phyloP scores from a whole-genome alignment of 2,113 vertebrate genomes.

The Onychorhynchus coronatus region DNA sequence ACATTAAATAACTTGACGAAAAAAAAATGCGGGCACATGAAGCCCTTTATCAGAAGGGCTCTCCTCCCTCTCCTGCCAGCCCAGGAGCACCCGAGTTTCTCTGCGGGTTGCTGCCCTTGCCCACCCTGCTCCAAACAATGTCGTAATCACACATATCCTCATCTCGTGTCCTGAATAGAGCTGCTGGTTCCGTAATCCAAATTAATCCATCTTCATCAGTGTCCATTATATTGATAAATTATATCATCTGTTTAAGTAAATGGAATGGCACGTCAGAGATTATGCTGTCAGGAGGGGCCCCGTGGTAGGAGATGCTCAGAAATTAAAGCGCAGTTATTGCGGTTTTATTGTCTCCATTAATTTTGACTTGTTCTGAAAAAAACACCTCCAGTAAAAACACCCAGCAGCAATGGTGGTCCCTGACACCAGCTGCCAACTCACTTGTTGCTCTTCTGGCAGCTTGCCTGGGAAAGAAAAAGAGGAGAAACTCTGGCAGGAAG shows the following conservation, averaged over 20 bases:
- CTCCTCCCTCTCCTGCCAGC: background rate
- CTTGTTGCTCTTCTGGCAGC: background rate
- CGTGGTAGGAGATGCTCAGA: background rate
- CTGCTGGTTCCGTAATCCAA: slow-evolving; percentile 68
- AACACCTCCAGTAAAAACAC: background rate
- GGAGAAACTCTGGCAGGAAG: background rate
- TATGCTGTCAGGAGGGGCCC: slow-evolving; percentile 29
- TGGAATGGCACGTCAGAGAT: slow-evolving; percentile 55
- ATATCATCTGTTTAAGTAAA: slow-evolving; percentile 69
- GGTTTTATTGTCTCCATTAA: slow-evolving; percentile 1
- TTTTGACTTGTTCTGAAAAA: background rate
- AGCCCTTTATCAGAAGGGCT: background rate
- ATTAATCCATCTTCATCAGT: slow-evolving; percentile 75
- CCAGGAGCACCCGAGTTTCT: background rate
- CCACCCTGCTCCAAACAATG: background rate
- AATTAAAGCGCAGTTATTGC: background rate
- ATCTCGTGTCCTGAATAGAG: slow-evolving; percentile 30
- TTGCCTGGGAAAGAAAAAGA: background rate
- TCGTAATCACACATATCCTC: background rate
- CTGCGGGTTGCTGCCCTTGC: background rate
- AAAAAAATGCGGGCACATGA: background rate
- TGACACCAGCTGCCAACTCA: background rate
- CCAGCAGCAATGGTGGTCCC: background rate
- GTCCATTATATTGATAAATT: slow-evolving; percentile 76
- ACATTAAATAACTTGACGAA: background rate